phyloP scores from a whole-genome alignment of 2,888 invertebrate genomes.

The Pristionchus maxplancki region DNA sequence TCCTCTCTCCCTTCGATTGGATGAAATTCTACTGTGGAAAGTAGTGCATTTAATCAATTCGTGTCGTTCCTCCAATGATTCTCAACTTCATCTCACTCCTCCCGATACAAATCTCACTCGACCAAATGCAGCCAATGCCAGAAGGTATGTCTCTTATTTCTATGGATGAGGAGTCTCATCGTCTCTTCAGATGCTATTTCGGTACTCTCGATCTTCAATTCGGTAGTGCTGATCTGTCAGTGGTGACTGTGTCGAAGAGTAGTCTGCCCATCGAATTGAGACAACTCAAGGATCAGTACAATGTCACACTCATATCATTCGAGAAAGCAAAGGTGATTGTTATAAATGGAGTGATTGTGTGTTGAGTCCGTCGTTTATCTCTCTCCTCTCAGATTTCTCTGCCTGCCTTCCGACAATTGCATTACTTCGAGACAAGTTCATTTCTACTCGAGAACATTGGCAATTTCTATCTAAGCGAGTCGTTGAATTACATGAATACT shows the following conservation, averaged over 20 bases:
- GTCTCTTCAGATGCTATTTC: slow-evolving; percentile 86
- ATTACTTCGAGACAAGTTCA: slow-evolving; percentile 92
- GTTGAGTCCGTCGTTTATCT: no score
- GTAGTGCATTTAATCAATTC: slow-evolving; percentile 79
- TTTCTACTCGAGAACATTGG: slow-evolving; percentile 88
- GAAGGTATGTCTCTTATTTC: not conserved
- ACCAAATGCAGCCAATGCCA: slow-evolving; percentile 49
- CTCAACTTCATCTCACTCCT: slow-evolving; percentile 46
- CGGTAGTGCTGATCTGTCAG: slow-evolving; percentile 84
- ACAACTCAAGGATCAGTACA: slow-evolving; percentile 87
- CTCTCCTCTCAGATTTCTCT: not conserved
- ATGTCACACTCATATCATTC: slow-evolving; percentile 92
- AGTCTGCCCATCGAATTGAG: slow-evolving; percentile 85
- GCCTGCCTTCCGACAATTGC: slow-evolving; percentile 82
- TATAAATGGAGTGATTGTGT: not conserved
- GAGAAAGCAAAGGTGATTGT: slow-evolving; percentile 86
- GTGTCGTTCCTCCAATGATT: slow-evolving; percentile 77
- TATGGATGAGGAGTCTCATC: not conserved
- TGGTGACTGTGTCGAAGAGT: slow-evolving; percentile 88
- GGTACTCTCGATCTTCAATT: slow-evolving; percentile 87
- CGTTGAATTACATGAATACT: no score
- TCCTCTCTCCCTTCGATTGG: slow-evolving; percentile 89
- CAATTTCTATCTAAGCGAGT: slow-evolving; percentile 86
- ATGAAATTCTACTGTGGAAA: slow-evolving; percentile 89
- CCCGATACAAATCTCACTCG: slow-evolving; percentile 51